A percentile compares a stretch with the other conserved stretches of the same genome.
phyloP scores from a whole-genome alignment of 2,888 invertebrate genomes.

The Eupithecia pulchellata region DNA sequence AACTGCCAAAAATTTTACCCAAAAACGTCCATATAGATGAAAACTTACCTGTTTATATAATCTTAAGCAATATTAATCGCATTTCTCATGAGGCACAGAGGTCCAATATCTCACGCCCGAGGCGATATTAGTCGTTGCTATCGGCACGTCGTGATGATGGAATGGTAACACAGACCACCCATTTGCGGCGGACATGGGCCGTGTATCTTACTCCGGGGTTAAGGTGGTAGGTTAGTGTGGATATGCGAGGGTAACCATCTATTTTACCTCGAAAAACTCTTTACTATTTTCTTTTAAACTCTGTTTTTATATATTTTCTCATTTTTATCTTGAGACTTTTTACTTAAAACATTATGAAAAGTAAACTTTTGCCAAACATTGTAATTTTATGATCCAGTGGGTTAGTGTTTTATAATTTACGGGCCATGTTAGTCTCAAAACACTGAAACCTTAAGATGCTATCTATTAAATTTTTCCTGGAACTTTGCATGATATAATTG shows the following conservation, averaged over 20 bases:
- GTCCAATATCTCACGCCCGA: constrained; percentile 35
- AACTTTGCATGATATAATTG: too few species aligned
- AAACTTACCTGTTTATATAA: background rate
- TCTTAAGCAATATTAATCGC: constrained; percentile 27
- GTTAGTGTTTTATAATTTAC: too few species aligned
- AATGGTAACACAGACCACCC: constrained; percentile 80
- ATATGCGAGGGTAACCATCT: constrained; percentile 39
- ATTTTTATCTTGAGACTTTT: too few species aligned
- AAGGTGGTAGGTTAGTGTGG: constrained; percentile 47
- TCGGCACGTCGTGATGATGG: constrained; percentile 68
- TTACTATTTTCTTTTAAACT: too few species aligned
- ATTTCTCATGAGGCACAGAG: constrained; percentile 5
- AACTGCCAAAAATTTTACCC: background rate
- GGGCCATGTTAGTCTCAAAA: too few species aligned
- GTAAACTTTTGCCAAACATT: too few species aligned
- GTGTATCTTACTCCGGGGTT: constrained; percentile 53
- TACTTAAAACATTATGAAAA: too few species aligned
- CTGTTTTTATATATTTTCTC: too few species aligned
- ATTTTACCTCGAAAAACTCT: too few species aligned
- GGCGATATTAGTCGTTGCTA: constrained; percentile 43
- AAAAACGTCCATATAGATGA: background rate
- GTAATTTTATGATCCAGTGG: too few species aligned
- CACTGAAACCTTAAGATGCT: too few species aligned
- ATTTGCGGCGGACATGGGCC: constrained; percentile 62
- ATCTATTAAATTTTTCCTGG: too few species aligned